A percentile compares a stretch with the other conserved stretches of the same genome.
These are phyloP conservation scores for Calliphora vicina DNA, from an alignment of 1,140 invertebrate species.

Conservation along the genomic window DNA sequence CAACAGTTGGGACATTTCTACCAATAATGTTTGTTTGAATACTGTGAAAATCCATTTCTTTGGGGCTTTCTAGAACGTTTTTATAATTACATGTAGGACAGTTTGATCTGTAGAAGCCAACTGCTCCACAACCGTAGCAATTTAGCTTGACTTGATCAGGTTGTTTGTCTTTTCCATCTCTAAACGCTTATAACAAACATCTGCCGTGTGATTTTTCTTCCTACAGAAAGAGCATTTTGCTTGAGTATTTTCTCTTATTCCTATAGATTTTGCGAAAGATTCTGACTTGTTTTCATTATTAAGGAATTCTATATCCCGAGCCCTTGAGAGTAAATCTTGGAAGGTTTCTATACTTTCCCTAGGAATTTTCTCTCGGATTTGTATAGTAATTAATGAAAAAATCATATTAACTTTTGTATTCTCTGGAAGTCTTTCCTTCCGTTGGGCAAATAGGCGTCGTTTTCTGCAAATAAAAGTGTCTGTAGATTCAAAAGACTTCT, in stretches of 20 bases:
- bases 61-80: conserved; percentile 19
- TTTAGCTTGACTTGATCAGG: neutral
- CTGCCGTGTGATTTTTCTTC: conserved; percentile 29
- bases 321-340: too few species aligned
- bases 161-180: conserved; percentile 21
- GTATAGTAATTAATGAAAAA: too few species aligned
- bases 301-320: conserved; percentile 14
- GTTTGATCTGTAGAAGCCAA: too few species aligned
- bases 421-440: too few species aligned
- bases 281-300: conserved; percentile 17
- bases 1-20: conserved; percentile 32
- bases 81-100: conserved; percentile 32
- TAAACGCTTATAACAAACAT: conserved; percentile 23
- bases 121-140: conserved; percentile 18
- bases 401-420: too few species aligned
- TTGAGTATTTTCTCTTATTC: neutral
- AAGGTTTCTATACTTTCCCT: too few species aligned
- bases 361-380: too few species aligned
- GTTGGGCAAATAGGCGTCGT: too few species aligned
- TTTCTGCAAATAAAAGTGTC: too few species aligned
- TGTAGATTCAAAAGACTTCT: too few species aligned
- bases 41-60: conserved; percentile 19
- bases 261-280: neutral
- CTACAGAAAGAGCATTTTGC: conserved; percentile 18
- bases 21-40: conserved; percentile 18